Percentiles rank a stretch among this genome's conserved stretches.
phyloP scores from a whole-genome alignment of 1,140 invertebrate species.

The Hesperophylax magnus region DNA sequence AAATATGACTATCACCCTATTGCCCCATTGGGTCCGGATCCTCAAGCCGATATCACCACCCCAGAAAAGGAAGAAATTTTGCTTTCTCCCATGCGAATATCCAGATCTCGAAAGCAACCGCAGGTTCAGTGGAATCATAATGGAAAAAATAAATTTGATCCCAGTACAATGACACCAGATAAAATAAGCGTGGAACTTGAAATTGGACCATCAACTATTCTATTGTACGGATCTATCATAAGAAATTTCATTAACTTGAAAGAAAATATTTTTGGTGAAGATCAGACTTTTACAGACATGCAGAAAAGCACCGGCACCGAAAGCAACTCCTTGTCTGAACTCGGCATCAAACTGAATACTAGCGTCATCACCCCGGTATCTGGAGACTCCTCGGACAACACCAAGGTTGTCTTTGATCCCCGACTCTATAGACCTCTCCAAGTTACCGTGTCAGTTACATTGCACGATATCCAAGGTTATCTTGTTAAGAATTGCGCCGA shows the following conservation, averaged over 20 bases:
- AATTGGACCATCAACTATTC: slow-evolving; percentile 91
- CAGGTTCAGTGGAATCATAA: slow-evolving; percentile 77
- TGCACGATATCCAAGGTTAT: slow-evolving; percentile 96
- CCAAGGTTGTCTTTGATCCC: slow-evolving; percentile 82
- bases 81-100: slow-evolving; percentile 91
- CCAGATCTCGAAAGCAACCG: slow-evolving; percentile 80
- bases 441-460: slow-evolving; percentile 93
- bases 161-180: slow-evolving; percentile 86
- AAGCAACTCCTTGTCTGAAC: slow-evolving; percentile 67
- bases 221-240: slow-evolving; percentile 91
- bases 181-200: slow-evolving; percentile 92
- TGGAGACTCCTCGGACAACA: slow-evolving; percentile 70
- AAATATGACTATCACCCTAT: slow-evolving; percentile 93
- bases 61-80: slow-evolving; percentile 95
- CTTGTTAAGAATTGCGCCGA: slow-evolving; percentile 90
- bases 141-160: slow-evolving; percentile 86
- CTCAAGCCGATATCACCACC: slow-evolving; percentile 92
- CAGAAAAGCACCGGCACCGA: slow-evolving; percentile 74
- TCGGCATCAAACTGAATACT: slow-evolving; percentile 67
- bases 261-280: slow-evolving; percentile 97
- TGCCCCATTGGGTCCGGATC: slow-evolving; percentile 86
- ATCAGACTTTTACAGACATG: slow-evolving; percentile 95
- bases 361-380: slow-evolving; percentile 71
- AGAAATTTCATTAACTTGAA: slow-evolving; percentile 91
- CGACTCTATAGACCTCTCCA: slow-evolving; percentile 90